Evolutionary conservation across 1,140 invertebrate genomes (phyloP).

Genomic region (Dolichoris vasculosae): DNA sequence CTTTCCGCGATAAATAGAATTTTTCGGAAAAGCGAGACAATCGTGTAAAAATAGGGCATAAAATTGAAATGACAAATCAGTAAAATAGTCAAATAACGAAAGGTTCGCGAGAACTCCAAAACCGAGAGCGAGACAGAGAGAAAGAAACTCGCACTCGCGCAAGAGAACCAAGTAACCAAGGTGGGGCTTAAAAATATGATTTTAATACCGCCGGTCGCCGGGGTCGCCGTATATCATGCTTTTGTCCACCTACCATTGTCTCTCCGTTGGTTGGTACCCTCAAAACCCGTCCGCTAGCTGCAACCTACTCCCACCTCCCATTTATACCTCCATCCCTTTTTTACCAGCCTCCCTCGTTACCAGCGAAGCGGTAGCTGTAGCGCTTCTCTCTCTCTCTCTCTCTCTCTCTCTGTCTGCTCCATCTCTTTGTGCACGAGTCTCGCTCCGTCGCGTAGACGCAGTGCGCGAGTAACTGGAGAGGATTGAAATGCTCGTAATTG

Average conservation of each 20-base stretch:
- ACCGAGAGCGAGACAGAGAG: background rate
- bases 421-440: background rate
- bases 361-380: background rate
- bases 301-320: background rate
- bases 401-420: background rate
- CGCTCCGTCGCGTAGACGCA: background rate
- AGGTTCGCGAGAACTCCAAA: background rate
- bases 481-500: constrained; percentile 58
- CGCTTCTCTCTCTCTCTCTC: background rate
- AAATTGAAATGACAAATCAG: constrained; percentile 42
- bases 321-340: constrained; percentile 5
- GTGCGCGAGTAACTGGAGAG: constrained; percentile 4
- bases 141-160: background rate
- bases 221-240: constrained; percentile 70
- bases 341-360: constrained; percentile 27
- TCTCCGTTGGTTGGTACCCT: constrained; percentile 62
- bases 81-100: background rate
- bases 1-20: background rate
- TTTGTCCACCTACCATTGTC: constrained; percentile 73
- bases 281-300: constrained; percentile 1
- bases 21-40: constrained; percentile 19
- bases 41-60: background rate
- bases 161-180: constrained; percentile 45
- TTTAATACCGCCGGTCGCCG: constrained; percentile 69
- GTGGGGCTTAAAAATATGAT: constrained; percentile 71